phyloP scores from a whole-genome alignment of 2,113 vertebrate species.

The Tursiops truncatus region DNA sequence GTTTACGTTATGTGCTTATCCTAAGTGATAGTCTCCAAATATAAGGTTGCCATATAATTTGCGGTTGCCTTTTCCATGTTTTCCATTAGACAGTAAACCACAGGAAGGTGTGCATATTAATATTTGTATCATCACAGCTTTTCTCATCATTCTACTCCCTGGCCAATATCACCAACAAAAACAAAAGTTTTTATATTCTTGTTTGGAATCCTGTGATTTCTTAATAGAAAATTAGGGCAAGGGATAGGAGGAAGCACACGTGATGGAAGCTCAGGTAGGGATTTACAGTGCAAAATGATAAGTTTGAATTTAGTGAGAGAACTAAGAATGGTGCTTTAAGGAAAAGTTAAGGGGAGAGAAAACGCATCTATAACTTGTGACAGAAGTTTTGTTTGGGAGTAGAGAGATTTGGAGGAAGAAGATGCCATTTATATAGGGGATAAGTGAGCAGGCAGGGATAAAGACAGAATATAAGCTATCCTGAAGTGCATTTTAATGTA shows the following conservation, averaged over 20 bases:
- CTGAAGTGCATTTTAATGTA: background rate
- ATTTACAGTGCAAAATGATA: fast-evolving
- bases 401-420: background rate
- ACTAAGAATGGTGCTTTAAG: background rate
- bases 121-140: background rate
- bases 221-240: background rate
- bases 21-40: background rate
- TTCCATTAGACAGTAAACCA: background rate
- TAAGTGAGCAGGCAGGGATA: background rate
- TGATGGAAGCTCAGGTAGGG: background rate
- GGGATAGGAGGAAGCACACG: fast-evolving
- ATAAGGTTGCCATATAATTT: background rate
- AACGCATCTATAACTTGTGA: background rate
- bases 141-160: background rate
- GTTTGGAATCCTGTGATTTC: background rate
- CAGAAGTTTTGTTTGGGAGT: background rate
- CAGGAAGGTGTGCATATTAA: background rate
- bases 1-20: background rate
- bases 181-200: background rate
- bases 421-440: background rate
- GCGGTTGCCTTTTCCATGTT: background rate
- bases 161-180: background rate
- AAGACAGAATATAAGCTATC: background rate
- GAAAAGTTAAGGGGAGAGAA: background rate
- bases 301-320: background rate